A percentile compares a stretch with the other conserved stretches of the same genome.
Conservation (phyloP, 2,797 vertebrate genomes). For the Pseudomugil tenellus region DNA sequence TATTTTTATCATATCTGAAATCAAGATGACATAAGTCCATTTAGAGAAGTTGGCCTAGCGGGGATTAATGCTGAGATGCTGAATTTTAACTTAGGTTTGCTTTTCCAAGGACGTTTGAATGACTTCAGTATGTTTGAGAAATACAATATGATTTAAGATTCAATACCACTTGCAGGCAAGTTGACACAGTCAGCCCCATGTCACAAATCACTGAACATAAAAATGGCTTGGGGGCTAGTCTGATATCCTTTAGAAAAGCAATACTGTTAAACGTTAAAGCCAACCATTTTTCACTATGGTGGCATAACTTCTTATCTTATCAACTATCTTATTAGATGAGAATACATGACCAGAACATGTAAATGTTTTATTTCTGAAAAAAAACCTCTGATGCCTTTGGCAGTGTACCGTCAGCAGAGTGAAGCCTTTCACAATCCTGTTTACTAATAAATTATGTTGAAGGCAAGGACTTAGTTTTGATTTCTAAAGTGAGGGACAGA, state of each 20-base stretch:
- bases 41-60: conserved; percentile 18
- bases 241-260: conserved; percentile 21
- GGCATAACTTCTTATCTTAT: conserved; percentile 13
- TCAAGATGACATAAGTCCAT: conserved; percentile 25
- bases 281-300: neutral
- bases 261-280: neutral
- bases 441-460: neutral
- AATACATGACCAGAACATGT: no score
- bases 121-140: conserved; percentile 22
- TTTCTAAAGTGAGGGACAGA: no score
- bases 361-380: no score
- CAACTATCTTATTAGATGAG: conserved; percentile 9
- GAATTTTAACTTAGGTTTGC: conserved; percentile 26
- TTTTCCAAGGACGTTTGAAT: conserved; percentile 37
- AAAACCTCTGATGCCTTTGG: neutral
- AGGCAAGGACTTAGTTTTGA: no score
- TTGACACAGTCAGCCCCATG: conserved; percentile 25
- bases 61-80: conserved; percentile 38
- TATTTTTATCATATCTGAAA: conserved; percentile 37
- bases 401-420: neutral
- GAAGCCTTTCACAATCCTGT: conserved; percentile 2
- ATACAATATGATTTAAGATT: conserved; percentile 26
- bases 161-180: conserved; percentile 18
- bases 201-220: conserved; percentile 26
- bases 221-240: conserved; percentile 18